Evolutionary conservation across 2,888 invertebrate species (phyloP), one percentile per base, ranked within the genome.

Genomic region (Tenthredo distinguenda): DNA sequence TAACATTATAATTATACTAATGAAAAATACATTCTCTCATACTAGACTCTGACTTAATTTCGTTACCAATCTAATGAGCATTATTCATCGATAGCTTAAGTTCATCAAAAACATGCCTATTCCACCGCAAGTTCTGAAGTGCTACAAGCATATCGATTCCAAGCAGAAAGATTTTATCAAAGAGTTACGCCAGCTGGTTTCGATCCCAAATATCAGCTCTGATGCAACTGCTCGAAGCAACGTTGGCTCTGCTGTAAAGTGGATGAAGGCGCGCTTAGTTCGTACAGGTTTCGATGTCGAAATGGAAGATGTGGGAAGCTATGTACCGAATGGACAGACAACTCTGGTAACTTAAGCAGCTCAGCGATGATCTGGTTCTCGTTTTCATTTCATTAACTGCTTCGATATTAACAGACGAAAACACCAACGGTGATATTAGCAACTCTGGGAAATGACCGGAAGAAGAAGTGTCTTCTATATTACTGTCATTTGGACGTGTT

Each of bases 401-500:
- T 81, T 21, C 7, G 12, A n/a, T 58, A 15, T 81, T 87, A 87
- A 82, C 81, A 90, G 90, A 85, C 92, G 4, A 90, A 91, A 85
- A 89, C 94, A 77, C 94, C 94, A 3, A 90, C 92, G 5, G 90
- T 94, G 62, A 91, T 94, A 84, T 87, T 94, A 55, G 94, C 92
- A 0, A 91, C 90, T 68, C 88, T 93, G 34, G 93, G 92, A 21
- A 90, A 88, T 7, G 90, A 92, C 87, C 86, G 90, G 1, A 88
- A 87, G 7, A 94, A 94, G 86, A 93, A 92, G 89, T 94, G 94
- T 9, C 93, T 90, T 50, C 84, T 90, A n/a, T 89, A 90, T 74
- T 94, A 94, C 87, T 90, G 92, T 43, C 92, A 94, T 86, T 88
- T 94, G 82, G 94, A 94, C 88, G 94, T 94, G 12, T 91, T 92